Base-by-base conservation (phyloP, 2,888 invertebrate species). In the Drosophila setosimentum region DNA sequence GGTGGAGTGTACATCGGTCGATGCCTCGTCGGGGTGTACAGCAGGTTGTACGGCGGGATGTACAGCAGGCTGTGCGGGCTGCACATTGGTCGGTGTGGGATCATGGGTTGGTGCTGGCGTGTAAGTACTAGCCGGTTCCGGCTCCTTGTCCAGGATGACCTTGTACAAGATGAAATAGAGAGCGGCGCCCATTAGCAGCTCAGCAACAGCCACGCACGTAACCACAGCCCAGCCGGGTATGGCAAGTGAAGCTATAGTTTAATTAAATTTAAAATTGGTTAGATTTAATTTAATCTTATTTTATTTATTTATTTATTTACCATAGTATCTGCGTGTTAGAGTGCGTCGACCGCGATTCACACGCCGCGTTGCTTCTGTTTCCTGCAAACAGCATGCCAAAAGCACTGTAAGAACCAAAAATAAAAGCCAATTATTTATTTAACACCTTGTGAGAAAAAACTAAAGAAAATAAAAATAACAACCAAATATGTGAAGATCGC, bases 171-270 rank as follows among this genome's bases (percentile, higher is more conserved):
- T 92, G 0, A 95, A 93, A 86, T 96, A 97, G 0, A 97, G 90
- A 10, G 95, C 94, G 2, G 94, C 96, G 49, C 97, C 97, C n/a
- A 95, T 85, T 5, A 95, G 69, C 37, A 97, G 91, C 94, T 97
- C 96, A 51, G 94, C 95, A 16, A 96, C 92, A 29, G 95, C 96
- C 24, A 96, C 94, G 82, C 97, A 92, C 32, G 96, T 89, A 70
- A 96, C 95, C 69, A 96, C 95, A 0, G 96, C 95, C 97, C 97
- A 97, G 0, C 96, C 96, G 73, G 97, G 97, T 80, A 97, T 95
- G 13, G 95, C 94, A 62, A 95, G 95, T 58, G 95, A 95, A 92
- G 93, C 96, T 97, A 30, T 13, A 21, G 24, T 45, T 16, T 8
- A 4, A 24, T 45, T 16, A 7, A 3, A 21, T 24, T 0, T 3